Percentiles rank a stretch among this genome's conserved stretches.
Evolutionary conservation across 2,797 vertebrate species (phyloP).

Genomic region (Columba guinea): DNA sequence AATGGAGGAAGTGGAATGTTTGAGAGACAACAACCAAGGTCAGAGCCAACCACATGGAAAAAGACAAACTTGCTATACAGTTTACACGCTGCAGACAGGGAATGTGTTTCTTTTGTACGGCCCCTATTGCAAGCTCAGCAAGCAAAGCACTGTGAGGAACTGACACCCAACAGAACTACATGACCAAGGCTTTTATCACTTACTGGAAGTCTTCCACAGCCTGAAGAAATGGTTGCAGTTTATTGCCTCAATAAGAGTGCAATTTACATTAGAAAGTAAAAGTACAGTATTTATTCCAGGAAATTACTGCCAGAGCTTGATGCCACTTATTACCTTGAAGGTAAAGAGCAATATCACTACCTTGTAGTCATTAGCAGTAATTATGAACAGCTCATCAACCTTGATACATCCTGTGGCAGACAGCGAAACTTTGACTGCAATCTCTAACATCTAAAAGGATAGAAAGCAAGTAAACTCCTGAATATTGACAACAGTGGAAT

Average conservation of each 20-base stretch:
- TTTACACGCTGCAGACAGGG: not conserved
- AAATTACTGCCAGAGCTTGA: slow-evolving; percentile 21
- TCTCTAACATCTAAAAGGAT: not conserved
- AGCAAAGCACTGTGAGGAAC: slow-evolving; percentile 11
- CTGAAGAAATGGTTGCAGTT: slow-evolving; percentile 29
- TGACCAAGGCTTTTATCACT: slow-evolving; percentile 7
- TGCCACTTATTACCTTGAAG: slow-evolving; percentile 11
- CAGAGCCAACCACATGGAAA: not conserved
- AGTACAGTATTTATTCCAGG: slow-evolving; percentile 11
- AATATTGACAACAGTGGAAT: not conserved
- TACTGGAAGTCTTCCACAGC: slow-evolving; percentile 24
- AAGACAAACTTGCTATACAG: not conserved
- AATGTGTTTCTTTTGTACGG: not conserved
- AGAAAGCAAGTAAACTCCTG: not conserved
- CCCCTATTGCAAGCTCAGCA: not conserved
- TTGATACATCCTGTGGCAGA: not conserved
- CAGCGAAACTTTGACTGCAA: not conserved
- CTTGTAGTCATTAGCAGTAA: slow-evolving; percentile 18
- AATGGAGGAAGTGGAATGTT: rapidly evolving
- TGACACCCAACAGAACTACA: not conserved
- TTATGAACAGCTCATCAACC: slow-evolving; percentile 21
- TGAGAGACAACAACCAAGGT: not conserved
- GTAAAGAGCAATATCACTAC: not conserved
- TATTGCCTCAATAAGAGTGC: slow-evolving; percentile 37
- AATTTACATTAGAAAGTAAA: slow-evolving; percentile 33